Evolutionary conservation across 2,113 vertebrate genomes (phyloP), one percentile per base, ranked within the genome.

Genomic region (Brienomyrus longianalis): DNA sequence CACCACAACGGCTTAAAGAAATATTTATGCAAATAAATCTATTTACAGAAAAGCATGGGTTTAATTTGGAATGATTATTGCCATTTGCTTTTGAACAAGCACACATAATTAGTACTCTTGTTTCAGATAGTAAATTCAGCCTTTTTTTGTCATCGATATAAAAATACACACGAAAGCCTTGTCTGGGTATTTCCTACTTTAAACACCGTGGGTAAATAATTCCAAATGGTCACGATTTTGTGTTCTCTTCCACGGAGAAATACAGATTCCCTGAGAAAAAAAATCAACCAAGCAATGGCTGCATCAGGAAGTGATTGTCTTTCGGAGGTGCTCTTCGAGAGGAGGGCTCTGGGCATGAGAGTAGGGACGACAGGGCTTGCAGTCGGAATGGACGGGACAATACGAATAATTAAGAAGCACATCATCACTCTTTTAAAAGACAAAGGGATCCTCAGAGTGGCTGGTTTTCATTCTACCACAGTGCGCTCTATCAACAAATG

Each of bases 221-320:
- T 94, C 93, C 94, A 92, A 95, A 95, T 86, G 83, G 92, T 94
- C 92, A 87, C n/a, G 74, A 47, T 87, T 92, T 93, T 91, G 88
- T 86, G 92, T 83, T 87, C 70, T 77, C 89, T 91, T 94, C 94
- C 95, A 95, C 94, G 89, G 93, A 90, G 87, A 93, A 94, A 90
- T 92, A 95, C 95, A 96, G 94, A 2, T 95, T 98, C 97, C 97
- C 97, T 97, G 97, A 98, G 97, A 93, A 92, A 93, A 93, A 93
- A 93, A 94, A 95, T 96, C 94, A 96, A 96, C 77, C 51, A 9
- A 95, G 96, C 95, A 96, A 96, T 83, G 91, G 94, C 93, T 94
- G 94, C 95, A 39, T 96, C 90, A 91, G 96, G 94, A 96, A 97
- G 94, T 96, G 97, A 97, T 98, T 98, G 97, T 98, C 97, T 95